phyloP scores from a whole-genome alignment of 2,888 invertebrate genomes.

The Pristionchus exspectatus region DNA sequence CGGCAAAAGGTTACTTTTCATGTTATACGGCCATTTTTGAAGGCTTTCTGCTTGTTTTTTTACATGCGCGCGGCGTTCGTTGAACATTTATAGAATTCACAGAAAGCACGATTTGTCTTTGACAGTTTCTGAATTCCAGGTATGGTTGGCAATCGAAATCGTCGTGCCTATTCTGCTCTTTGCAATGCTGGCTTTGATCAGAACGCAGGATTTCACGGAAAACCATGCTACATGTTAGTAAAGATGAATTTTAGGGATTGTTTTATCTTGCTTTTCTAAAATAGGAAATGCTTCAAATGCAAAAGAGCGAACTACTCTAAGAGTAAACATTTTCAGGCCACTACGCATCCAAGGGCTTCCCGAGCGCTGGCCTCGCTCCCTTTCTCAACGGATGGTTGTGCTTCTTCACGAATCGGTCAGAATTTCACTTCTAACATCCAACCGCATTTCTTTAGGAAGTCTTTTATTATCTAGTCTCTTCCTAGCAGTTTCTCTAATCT shows the following conservation, averaged over 20 bases:
- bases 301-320: too few species aligned
- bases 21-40: not conserved
- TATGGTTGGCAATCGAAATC: constrained; percentile 79
- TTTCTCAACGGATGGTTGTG: constrained; percentile 80
- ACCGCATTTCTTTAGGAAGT: too few species aligned
- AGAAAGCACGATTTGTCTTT: not conserved
- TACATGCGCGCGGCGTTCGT: not conserved
- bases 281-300: too few species aligned
- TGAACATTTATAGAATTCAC: not conserved
- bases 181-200: constrained; percentile 80
- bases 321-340: too few species aligned
- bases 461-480: too few species aligned
- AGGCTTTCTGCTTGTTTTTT: not conserved
- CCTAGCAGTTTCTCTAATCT: too few species aligned
- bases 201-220: constrained; percentile 71
- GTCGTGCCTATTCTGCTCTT: constrained; percentile 80
- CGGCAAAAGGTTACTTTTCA: constrained; percentile 79
- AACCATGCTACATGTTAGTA: constrained; percentile 65
- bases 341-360: constrained; percentile 80
- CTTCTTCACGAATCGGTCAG: constrained; percentile 74
- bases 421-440: not conserved
- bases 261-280: too few species aligned
- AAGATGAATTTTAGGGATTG: too few species aligned
- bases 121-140: constrained; percentile 58
- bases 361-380: constrained; percentile 80